Percentiles rank a stretch among this genome's conserved stretches.
These are phyloP conservation scores for Bellardia bayeri DNA, from an alignment of 2,888 invertebrate genomes.

Conservation along the genomic window DNA sequence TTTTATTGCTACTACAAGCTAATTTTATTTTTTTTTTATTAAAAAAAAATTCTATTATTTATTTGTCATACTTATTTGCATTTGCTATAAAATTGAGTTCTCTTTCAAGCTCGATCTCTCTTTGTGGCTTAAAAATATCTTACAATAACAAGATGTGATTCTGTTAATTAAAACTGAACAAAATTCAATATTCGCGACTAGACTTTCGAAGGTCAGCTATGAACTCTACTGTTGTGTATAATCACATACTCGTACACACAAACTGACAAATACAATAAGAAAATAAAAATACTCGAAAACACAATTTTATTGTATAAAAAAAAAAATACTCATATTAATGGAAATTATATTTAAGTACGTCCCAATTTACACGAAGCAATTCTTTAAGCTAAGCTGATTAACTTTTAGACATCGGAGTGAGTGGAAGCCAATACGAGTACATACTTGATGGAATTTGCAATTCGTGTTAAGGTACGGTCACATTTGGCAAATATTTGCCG, in stretches of 20 bases:
- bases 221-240: slow-evolving; percentile 20
- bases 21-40: not conserved
- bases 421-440: no score
- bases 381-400: no score
- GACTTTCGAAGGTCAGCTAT: slow-evolving; percentile 67
- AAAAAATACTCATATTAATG: not conserved
- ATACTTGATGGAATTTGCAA: no score
- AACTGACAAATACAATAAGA: slow-evolving; percentile 10
- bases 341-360: not conserved
- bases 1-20: no score
- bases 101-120: not conserved
- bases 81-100: not conserved
- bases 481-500: no score
- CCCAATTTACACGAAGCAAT: no score
- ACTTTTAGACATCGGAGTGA: no score
- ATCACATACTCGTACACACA: not conserved
- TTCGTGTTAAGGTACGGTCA: no score
- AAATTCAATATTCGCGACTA: slow-evolving; percentile 50
- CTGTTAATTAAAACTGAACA: slow-evolving; percentile 48
- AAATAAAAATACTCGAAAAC: slow-evolving; percentile 37
- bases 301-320: not conserved
- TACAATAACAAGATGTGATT: slow-evolving; percentile 6
- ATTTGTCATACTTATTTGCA: slow-evolving; percentile 4
- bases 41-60: not conserved
- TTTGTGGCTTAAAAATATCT: not conserved